Conservation (phyloP, 1,140 invertebrate genomes). For the Zaprionus inermis region DNA sequence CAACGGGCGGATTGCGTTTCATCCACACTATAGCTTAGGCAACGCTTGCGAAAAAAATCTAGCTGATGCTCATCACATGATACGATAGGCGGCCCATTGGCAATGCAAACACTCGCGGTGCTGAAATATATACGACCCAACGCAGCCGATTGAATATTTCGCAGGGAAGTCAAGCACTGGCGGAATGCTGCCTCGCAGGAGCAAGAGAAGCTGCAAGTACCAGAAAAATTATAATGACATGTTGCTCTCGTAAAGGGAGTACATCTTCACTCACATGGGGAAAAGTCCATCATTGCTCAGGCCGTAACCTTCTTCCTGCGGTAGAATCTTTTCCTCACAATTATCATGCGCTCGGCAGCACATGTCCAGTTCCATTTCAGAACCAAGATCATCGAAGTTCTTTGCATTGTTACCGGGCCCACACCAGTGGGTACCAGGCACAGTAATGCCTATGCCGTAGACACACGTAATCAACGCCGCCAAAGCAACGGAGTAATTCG, state of each 20-base stretch:
- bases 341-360: slow-evolving; percentile 92
- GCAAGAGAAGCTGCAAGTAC: slow-evolving; percentile 84
- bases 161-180: slow-evolving; percentile 86
- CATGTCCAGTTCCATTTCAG: slow-evolving; percentile 87
- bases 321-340: slow-evolving; percentile 87
- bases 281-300: slow-evolving; percentile 87
- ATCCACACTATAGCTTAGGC: slow-evolving; percentile 85
- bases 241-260: background rate
- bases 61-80: slow-evolving; percentile 85
- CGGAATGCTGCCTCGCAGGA: slow-evolving; percentile 88
- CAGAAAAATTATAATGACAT: background rate
- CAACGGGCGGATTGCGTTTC: slow-evolving; percentile 83
- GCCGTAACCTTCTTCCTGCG: slow-evolving; percentile 85
- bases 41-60: slow-evolving; percentile 80
- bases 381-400: slow-evolving; percentile 89
- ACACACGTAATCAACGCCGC: slow-evolving; percentile 24
- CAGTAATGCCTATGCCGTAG: slow-evolving; percentile 45
- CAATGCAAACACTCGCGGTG: slow-evolving; percentile 88
- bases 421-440: slow-evolving; percentile 88
- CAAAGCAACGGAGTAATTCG: slow-evolving; percentile 3
- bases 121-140: slow-evolving; percentile 89
- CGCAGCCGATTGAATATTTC: slow-evolving; percentile 84
- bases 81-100: slow-evolving; percentile 86
- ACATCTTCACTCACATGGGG: slow-evolving; percentile 81
- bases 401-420: slow-evolving; percentile 90